A percentile compares a stretch with the other conserved stretches of the same genome.
Conservation (phyloP, 2,888 invertebrate genomes). For the Agriotes lineatus region DNA sequence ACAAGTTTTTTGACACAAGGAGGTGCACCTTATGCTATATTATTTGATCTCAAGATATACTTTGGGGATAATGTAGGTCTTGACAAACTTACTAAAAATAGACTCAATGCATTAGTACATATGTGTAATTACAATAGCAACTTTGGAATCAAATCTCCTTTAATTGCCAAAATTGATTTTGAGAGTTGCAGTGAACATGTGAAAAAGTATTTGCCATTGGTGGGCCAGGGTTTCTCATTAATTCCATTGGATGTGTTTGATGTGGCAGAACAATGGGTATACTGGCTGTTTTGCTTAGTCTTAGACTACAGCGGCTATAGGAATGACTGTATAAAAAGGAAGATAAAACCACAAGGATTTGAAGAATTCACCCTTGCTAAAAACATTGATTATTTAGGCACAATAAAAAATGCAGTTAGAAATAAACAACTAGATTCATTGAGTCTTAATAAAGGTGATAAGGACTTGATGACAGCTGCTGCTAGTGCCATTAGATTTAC, state of each 20-base stretch:
- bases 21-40: no score
- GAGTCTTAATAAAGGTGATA: no score
- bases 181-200: neutral
- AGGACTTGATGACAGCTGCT: no score
- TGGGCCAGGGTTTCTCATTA: neutral
- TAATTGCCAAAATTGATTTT: neutral
- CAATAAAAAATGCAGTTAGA: no score
- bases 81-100: neutral
- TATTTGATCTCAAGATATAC: no score
- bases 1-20: no score
- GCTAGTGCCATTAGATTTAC: no score
- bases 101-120: neutral
- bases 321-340: no score
- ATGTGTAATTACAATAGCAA: neutral
- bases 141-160: neutral
- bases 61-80: neutral
- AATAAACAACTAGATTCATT: no score
- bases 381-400: no score
- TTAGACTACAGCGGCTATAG: neutral
- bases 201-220: neutral
- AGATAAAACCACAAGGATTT: no score
- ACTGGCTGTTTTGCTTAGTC: neutral
- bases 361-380: no score
- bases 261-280: neutral
- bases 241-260: neutral